A percentile compares a stretch with the other conserved stretches of the same genome.
Evolutionary conservation across 1,140 invertebrate species (phyloP).

Genomic region (Hyles euphorbiae): DNA sequence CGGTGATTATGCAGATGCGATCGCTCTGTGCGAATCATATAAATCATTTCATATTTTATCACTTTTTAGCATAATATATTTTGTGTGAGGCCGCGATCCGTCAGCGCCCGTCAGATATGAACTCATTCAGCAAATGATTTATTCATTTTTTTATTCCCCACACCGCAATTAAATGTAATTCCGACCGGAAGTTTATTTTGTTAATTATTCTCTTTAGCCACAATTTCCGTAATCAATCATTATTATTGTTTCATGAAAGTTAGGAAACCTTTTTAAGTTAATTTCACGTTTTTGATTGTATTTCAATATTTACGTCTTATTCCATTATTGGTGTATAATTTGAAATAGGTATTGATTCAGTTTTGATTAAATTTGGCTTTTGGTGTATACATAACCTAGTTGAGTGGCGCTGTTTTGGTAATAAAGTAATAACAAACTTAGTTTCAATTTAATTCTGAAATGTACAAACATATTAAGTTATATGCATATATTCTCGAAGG

Average conservation of each 20-base stretch:
- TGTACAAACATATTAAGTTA: too few species aligned
- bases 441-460: too few species aligned
- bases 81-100: constrained; percentile 37
- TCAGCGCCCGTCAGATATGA: constrained; percentile 27
- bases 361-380: too few species aligned
- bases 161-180: constrained; percentile 12
- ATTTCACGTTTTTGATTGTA: too few species aligned
- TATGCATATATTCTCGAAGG: too few species aligned
- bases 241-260: not conserved
- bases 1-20: constrained; percentile 53
- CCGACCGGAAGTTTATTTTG: not conserved
- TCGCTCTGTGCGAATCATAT: constrained; percentile 44
- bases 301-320: too few species aligned
- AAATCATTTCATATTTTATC: constrained; percentile 60
- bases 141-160: constrained; percentile 19
- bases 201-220: not conserved
- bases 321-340: too few species aligned
- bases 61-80: constrained; percentile 53
- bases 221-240: too few species aligned
- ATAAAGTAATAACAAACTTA: too few species aligned
- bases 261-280: not conserved
- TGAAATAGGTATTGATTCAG: too few species aligned
- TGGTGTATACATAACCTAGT: too few species aligned
- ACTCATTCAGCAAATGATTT: constrained; percentile 37
- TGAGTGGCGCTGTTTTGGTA: too few species aligned